phyloP scores from a whole-genome alignment of 2,797 vertebrate species.

The Mormyrops boulengeri region DNA sequence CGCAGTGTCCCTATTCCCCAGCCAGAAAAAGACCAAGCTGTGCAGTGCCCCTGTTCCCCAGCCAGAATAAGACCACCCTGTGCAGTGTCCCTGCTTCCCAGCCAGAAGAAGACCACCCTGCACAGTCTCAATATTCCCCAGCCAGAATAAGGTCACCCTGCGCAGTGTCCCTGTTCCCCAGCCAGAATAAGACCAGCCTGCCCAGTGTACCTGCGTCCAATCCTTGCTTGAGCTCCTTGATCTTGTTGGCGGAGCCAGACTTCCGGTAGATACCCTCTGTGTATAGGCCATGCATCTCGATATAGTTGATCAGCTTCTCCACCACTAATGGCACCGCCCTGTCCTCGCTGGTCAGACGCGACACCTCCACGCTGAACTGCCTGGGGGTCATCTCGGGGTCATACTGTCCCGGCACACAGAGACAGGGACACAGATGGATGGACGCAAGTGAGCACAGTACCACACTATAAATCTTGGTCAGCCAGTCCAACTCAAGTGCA shows the following conservation, averaged over 20 bases:
- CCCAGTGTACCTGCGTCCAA: constrained; percentile 76
- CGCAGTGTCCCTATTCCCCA: not conserved
- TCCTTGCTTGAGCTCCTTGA: constrained; percentile 86
- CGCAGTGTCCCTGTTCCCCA: too few species aligned
- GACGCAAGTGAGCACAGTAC: not conserved
- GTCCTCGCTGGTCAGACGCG: constrained; percentile 86
- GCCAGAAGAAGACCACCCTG: not conserved
- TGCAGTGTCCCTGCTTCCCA: not conserved
- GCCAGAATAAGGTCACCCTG: not conserved
- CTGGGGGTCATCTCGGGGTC: constrained; percentile 86
- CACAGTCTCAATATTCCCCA: not conserved
- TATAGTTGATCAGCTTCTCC: constrained; percentile 97
- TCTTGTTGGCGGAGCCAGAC: constrained; percentile 92
- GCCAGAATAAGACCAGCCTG: not conserved
- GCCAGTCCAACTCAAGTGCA: not conserved
- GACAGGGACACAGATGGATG: not conserved
- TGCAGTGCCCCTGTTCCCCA: not conserved
- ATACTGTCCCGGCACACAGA: constrained; percentile 60
- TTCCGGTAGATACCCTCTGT: constrained; percentile 97
- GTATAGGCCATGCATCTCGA: constrained; percentile 98
- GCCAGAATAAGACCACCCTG: not conserved
- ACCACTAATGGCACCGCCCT: constrained; percentile 82
- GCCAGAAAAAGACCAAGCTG: not conserved
- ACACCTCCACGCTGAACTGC: constrained; percentile 90
- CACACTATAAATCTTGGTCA: not conserved